Base-by-base conservation (phyloP, 2,113 vertebrate species). In the Hassar affinis region DNA sequence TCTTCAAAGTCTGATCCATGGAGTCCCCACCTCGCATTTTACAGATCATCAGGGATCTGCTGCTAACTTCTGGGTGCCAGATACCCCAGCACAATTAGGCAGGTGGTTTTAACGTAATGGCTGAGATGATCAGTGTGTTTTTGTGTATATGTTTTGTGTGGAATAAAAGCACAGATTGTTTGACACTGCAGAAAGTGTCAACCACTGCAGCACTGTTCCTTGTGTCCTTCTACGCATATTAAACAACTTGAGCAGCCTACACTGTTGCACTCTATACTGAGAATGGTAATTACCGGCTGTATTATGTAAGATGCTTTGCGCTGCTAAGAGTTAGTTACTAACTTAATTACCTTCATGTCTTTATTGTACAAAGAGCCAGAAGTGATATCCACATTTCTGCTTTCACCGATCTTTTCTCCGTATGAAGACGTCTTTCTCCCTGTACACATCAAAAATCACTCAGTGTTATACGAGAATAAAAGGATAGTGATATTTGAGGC, bases 231-330 rank as follows among this genome's bases (percentile, higher is more conserved):
- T 42, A 5, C 61, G 81, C 72, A 87, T 84, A 86, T 82, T 82
- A 88, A 88, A 78, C 81, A 59, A 47, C 62, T 71, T 49, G 64
- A 77, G 64, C 74, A 84, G 69, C 82, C 82, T 57, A 72, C 83
- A 80, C 83, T 49, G 30, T 47, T 45, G 22, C 64, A 33, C 61
- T 74, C 62, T 38, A 86, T 71, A 42, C 45, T 33, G 72, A 45
- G 52, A 83, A 87, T 83, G 42, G 66, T 87, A 85, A 87, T 87
- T 85, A 85, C 45, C 51, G 17, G 51, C 45, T 68, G 68, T 64
- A 64, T 87, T 85, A 85, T 83, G 45, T 75, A 86, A 87, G 85
- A 35, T 22, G 78, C 80, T 85, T 75, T 83, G 76, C n/a, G 59
- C 42, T 79, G 54, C 62, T 18, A 81, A 69, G 79, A 81, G 71